Evolutionary conservation across 92 coral and sea anemone species (phyloP).

Genomic region (Pocillopora grandis): DNA sequence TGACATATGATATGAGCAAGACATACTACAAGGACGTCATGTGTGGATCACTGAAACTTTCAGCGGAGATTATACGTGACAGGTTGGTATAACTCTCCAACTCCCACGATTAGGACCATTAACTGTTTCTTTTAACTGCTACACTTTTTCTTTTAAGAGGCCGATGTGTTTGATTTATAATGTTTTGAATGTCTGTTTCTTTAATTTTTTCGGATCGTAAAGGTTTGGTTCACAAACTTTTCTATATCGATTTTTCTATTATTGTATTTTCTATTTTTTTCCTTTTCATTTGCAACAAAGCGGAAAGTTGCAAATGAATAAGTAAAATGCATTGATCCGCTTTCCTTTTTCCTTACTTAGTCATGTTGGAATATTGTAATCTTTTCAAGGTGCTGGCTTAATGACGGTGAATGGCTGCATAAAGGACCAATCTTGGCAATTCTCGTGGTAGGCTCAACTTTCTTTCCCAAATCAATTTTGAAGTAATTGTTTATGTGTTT

Average conservation of each 20-base stretch:
- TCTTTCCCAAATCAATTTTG: not conserved
- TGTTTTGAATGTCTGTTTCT: no score
- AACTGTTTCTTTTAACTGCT: no score
- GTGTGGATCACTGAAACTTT: slow-evolving; percentile 43
- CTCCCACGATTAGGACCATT: no score
- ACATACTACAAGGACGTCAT: slow-evolving; percentile 34
- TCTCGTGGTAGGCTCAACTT: slow-evolving; percentile 27
- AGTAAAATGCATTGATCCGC: not conserved
- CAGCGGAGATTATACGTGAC: slow-evolving; percentile 33
- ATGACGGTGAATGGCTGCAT: slow-evolving; percentile 53
- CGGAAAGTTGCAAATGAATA: not conserved
- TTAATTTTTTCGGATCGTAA: no score
- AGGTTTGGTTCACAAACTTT: no score
- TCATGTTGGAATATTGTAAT: not conserved
- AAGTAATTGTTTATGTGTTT: not conserved
- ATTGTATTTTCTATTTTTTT: no score
- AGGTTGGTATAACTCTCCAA: slow-evolving; percentile 15
- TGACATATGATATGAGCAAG: slow-evolving; percentile 39
- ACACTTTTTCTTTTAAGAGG: no score
- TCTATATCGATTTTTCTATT: no score
- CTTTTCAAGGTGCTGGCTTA: slow-evolving; percentile 49
- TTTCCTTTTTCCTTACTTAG: not conserved
- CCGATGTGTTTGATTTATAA: no score
- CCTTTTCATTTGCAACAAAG: no score
- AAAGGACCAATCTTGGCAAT: slow-evolving; percentile 47